Conservation (phyloP, 1,140 invertebrate species). For the Caerostris extrusa region DNA sequence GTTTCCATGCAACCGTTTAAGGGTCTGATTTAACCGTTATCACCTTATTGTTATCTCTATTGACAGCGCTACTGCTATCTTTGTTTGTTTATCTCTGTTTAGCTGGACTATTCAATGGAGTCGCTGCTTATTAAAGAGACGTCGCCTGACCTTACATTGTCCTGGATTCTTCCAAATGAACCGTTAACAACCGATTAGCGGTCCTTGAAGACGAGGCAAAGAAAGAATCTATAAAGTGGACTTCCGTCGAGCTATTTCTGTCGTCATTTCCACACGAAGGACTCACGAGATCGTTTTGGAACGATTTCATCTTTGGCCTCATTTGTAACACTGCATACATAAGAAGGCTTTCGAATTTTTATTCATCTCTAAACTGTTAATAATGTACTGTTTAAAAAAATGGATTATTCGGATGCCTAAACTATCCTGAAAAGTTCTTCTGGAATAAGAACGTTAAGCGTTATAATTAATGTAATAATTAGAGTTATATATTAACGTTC, state of each 20-base stretch:
- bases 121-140: constrained; percentile 28
- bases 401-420: too few relatives aligned
- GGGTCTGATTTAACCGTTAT: constrained; percentile 34
- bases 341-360: too few relatives aligned
- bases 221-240: constrained; percentile 23
- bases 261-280: constrained; percentile 18
- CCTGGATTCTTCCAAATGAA: constrained; percentile 25
- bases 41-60: constrained; percentile 35
- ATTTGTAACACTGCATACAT: neutral
- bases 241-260: constrained; percentile 19
- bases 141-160: constrained; percentile 49
- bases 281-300: neutral
- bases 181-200: constrained; percentile 4
- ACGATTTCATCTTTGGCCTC: constrained; percentile 21
- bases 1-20: constrained; percentile 14
- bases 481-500: too few relatives aligned
- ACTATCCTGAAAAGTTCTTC: too few relatives aligned
- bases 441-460: too few relatives aligned
- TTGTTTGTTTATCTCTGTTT: constrained; percentile 23
- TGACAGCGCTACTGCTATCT: constrained; percentile 8
- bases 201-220: neutral
- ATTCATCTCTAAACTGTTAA: too few relatives aligned
- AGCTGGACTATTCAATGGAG: neutral
- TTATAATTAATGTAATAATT: too few relatives aligned
- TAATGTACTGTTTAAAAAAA: too few relatives aligned